phyloP scores from a whole-genome alignment of 2,113 vertebrate genomes.

The Rhombomys opimus region DNA sequence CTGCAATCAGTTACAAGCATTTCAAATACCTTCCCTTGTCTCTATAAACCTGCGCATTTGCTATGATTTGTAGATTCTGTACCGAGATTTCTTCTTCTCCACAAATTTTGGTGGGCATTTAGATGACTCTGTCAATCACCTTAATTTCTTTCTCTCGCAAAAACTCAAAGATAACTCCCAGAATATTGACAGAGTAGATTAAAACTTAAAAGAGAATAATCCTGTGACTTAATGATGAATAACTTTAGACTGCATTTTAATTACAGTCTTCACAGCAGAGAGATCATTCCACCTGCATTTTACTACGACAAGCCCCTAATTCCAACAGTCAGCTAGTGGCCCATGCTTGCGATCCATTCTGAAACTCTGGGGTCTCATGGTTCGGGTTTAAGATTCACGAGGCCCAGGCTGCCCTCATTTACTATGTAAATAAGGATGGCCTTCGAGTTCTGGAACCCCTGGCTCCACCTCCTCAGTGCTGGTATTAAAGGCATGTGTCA shows the following conservation, averaged over 20 bases:
- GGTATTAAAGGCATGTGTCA: background rate
- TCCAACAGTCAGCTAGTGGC: background rate
- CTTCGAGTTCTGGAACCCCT: background rate
- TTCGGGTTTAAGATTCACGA: background rate
- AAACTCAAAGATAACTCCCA: constrained; percentile 45
- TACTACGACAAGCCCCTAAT: background rate
- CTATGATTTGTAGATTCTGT: constrained; percentile 55
- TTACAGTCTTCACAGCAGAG: background rate
- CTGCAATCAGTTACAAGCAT: constrained; percentile 62
- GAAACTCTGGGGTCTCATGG: background rate
- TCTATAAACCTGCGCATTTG: constrained; percentile 45
- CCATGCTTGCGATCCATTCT: background rate
- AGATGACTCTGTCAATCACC: constrained; percentile 33
- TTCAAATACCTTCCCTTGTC: constrained; percentile 65
- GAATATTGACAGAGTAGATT: background rate
- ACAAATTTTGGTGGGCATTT: constrained; percentile 65
- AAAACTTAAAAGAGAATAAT: constrained; percentile 40
- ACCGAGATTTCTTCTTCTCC: constrained; percentile 63
- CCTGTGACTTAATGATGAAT: constrained; percentile 42
- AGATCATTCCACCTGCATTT: background rate
- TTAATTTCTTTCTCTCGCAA: constrained; percentile 38
- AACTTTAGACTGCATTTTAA: constrained; percentile 23
- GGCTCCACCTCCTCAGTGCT: background rate
- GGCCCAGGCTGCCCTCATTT: background rate
- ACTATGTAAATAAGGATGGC: background rate